phyloP scores from a whole-genome alignment of 2,113 vertebrate genomes.

The Melospiza melodia region DNA sequence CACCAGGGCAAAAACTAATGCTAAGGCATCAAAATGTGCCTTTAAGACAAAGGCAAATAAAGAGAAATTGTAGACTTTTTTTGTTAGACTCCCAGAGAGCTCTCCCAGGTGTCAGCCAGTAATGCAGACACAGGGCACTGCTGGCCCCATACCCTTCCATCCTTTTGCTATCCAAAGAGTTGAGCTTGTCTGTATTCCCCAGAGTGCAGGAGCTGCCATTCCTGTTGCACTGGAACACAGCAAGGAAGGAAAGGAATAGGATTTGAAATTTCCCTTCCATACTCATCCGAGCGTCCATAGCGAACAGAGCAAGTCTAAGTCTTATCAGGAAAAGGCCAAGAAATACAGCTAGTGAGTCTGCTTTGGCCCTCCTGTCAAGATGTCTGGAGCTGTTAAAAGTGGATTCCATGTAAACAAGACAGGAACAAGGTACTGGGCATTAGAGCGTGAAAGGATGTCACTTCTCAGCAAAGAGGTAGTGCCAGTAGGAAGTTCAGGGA shows the following conservation, averaged over 20 bases:
- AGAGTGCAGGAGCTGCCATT: neutral
- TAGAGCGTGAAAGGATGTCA: conserved; percentile 38
- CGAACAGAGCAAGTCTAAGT: neutral
- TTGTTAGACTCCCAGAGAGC: neutral
- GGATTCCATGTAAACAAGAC: conserved; percentile 52
- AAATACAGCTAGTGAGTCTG: neutral
- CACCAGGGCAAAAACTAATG: neutral
- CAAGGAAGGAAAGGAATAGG: neutral
- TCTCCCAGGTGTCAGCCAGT: neutral
- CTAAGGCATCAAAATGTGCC: neutral
- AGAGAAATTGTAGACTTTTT: neutral
- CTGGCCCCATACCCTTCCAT: neutral
- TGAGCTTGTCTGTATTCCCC: neutral
- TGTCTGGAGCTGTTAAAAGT: conserved; percentile 5
- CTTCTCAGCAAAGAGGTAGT: conserved; percentile 1
- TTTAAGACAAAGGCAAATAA: neutral
- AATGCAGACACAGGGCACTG: neutral
- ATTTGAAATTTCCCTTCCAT: neutral
- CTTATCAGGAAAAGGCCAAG: conserved; percentile 1
- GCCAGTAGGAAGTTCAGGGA: neutral
- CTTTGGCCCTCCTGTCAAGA: conserved; percentile 7
- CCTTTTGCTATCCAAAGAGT: neutral
- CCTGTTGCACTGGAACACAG: neutral
- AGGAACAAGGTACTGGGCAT: conserved; percentile 1
- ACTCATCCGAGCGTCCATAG: rapidly evolving